Base-by-base conservation (phyloP, 2,888 invertebrate species). In the Apotomis turbidana region DNA sequence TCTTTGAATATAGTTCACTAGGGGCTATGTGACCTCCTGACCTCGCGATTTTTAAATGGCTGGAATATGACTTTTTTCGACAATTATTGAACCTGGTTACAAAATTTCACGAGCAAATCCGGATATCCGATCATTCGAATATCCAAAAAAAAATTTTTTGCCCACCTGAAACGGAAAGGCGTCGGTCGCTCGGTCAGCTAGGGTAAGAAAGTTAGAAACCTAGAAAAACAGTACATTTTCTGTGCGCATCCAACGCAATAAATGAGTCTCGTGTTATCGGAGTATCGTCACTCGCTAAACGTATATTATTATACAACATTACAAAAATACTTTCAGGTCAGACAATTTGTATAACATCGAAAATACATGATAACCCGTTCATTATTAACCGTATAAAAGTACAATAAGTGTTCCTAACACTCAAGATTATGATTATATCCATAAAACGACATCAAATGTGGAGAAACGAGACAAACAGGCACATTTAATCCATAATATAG, bases 271-370 rank as follows among this genome's bases (percentile, higher is more conserved):
- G 49, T 59, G 46, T 74, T 78, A 78, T 79, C 74, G 77, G 79
- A 82, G 77, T 75, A 78, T 79, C 78, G 81, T 80, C 79, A 80
- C 80, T 83, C 79, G 82, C 78, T 71, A 68, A 52, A 62, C 55
- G 49, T 72, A 36, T 59, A 66, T 72, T 68, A 77, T 77, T 77
- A 76, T 78, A 81, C 85, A 87, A 82, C 82, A 81, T 85, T 90
- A 90, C 82, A 91, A 91, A 91, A 91, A 91, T 91, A 91, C 83
- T 84, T 86, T 84, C 81, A 89, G 85, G 79, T 85, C 81, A 87
- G 82, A 87, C 80, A 81, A 80, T 82, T 87, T 89, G 88, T 90
- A 90, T 88, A 90, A 88, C 89, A 89, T 91, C 89, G 85, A 91
- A 91, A 89, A 90, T 88, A 89, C 89, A 86, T 81, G 77, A 81